Evolutionary conservation across 2,113 vertebrate genomes (phyloP), one percentile per base, ranked within the genome.

Genomic region (Platycercus adscitus): DNA sequence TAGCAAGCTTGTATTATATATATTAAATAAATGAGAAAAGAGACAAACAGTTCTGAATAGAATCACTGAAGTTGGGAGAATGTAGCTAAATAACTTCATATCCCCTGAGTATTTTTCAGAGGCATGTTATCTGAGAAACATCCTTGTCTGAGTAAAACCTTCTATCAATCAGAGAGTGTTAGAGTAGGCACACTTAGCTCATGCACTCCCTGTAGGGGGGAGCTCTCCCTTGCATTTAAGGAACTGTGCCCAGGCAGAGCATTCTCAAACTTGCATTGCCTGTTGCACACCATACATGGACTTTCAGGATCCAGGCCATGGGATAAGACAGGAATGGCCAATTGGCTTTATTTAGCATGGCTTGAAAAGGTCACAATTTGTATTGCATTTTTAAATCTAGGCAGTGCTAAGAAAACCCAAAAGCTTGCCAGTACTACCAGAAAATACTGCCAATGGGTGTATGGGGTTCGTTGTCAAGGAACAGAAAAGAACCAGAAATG

Each of bases 271-370:
- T 83, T 79, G 55, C 31, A 17, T 43, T 88, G 87, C 65, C 68
- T 94, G 47, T 71, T 53, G 41, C 72, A 91, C 69, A 91, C 96
- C 96, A 92, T 94, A 96, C 90, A 95, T 94, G 96, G 95, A 61
- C 76, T 92, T 96, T 94, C 18, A 91, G 92, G 83, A 90, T 75
- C 19, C 3, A 93, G 72, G 88, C 88, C 90, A 88, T 88, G 77
- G 88, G 65, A 86, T 86, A 92, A 94, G 82, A 88, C 1, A 8
- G 87, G 87, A 93, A 95, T 94, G 89, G 80, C 90, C 29, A 15
- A 75, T 86, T 84, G 69, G 80, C 88, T 96, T 96, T 95, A 91
- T 93, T 93, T 90, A 95, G 88, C 60, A 50, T 81, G 82, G 60
- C 86, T 95, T 94, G 86, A 76, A 94, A 96, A 93, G 79, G 92